Percentiles rank a stretch among this genome's conserved stretches.
phyloP scores from a whole-genome alignment of 2,113 vertebrate species.

The Rhea americana region DNA sequence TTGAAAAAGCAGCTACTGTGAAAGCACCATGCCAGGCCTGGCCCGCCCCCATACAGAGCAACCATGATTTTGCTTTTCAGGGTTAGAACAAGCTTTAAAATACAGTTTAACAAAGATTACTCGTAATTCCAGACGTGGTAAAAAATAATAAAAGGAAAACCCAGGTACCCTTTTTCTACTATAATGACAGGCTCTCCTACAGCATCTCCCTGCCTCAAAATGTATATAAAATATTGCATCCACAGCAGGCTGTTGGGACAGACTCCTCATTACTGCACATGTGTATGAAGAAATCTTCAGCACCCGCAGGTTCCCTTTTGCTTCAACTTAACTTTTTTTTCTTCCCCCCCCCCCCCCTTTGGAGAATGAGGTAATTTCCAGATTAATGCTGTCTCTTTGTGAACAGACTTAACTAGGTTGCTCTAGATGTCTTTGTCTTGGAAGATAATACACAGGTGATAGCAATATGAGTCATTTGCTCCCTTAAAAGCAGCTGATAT shows the following conservation, averaged over 20 bases:
- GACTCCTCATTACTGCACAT: not conserved
- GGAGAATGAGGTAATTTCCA: constrained; percentile 23
- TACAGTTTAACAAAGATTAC: not conserved
- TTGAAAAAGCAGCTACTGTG: not conserved
- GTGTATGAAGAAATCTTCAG: not conserved
- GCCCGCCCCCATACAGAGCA: not conserved
- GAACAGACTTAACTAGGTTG: constrained; percentile 54
- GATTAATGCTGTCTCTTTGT: constrained; percentile 46
- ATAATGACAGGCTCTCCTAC: not conserved
- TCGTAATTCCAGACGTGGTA: not conserved
- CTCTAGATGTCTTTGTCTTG: constrained; percentile 45
- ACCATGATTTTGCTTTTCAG: not conserved
- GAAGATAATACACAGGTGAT: constrained; percentile 42
- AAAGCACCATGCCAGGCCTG: not conserved
- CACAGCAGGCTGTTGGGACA: not conserved
- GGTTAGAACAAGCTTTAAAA: not conserved
- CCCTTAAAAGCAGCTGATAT: constrained; percentile 1
- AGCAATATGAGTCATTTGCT: constrained; percentile 43
- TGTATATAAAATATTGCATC: not conserved
- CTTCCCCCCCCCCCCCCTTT: not conserved
- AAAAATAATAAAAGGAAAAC: not conserved
- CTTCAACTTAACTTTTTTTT: not conserved
- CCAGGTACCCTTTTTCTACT: not conserved
- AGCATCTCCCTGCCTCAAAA: not conserved
- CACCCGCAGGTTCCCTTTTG: not conserved